Conservation (phyloP, 2,113 vertebrate species). For the Galeopterus variegatus region DNA sequence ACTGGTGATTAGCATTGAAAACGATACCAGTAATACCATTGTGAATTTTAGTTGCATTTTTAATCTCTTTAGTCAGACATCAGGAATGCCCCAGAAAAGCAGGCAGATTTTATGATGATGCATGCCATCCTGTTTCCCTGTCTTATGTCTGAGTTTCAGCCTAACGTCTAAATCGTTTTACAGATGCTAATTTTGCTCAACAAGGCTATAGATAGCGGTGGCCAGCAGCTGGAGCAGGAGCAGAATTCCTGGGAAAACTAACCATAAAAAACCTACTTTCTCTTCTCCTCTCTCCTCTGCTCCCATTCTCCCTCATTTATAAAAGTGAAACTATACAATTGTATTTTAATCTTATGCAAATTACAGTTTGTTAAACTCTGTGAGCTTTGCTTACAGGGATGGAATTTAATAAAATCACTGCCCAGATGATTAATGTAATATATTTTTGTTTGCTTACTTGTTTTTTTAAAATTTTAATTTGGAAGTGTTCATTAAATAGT, state of each 20-base stretch:
- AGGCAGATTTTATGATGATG: not conserved
- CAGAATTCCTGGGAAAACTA: not conserved
- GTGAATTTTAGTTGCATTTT: constrained; percentile 40
- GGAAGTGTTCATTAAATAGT: constrained; percentile 32
- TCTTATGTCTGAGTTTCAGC: constrained; percentile 58
- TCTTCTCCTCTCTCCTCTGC: not conserved
- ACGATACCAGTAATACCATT: not conserved
- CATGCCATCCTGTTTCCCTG: constrained; percentile 5
- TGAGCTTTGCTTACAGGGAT: constrained; percentile 10
- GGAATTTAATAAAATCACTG: constrained; percentile 48
- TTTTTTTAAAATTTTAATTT: constrained; percentile 63
- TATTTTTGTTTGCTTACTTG: not conserved
- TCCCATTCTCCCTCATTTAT: not conserved
- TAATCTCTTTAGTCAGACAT: constrained; percentile 40
- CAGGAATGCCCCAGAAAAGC: constrained; percentile 17
- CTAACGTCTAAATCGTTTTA: constrained; percentile 25
- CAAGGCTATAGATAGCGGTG: constrained; percentile 43
- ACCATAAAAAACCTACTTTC: not conserved
- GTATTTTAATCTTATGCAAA: constrained; percentile 42
- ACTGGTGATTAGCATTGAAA: not conserved
- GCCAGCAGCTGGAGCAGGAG: constrained; percentile 14
- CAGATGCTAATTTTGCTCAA: constrained; percentile 57
- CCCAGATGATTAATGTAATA: not conserved
- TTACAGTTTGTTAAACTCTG: constrained; percentile 44
- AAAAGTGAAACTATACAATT: not conserved